A percentile compares a stretch with the other conserved stretches of the same genome.
phyloP scores from a whole-genome alignment of 1,140 invertebrate species.

The Penaeus japonicus region DNA sequence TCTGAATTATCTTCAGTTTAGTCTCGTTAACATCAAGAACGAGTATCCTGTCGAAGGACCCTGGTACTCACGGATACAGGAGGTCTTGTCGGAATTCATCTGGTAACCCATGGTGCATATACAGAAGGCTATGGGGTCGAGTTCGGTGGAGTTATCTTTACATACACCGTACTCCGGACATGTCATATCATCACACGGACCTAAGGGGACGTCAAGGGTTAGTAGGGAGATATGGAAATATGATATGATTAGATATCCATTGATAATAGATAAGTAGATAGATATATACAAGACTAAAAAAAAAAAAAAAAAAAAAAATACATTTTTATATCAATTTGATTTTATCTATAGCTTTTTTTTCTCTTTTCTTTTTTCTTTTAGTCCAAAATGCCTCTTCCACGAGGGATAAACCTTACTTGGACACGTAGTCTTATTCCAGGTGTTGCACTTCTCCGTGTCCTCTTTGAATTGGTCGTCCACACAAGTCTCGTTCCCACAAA shows the following conservation, averaged over 20 bases:
- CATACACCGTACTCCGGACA: slow-evolving; percentile 61
- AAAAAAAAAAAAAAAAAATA: too few relatives aligned
- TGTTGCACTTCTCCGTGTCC: slow-evolving; percentile 58
- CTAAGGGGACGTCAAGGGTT: background rate
- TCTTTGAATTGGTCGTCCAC: slow-evolving; percentile 41
- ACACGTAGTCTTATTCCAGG: slow-evolving; percentile 60
- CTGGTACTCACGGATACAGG: slow-evolving; percentile 52
- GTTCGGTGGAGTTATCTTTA: slow-evolving; percentile 57
- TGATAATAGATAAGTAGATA: too few relatives aligned
- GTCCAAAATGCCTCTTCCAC: too few relatives aligned
- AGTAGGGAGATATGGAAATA: too few relatives aligned
- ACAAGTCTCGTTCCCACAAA: slow-evolving; percentile 59
- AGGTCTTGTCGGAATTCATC: slow-evolving; percentile 51
- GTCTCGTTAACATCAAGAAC: background rate
- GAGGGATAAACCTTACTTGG: slow-evolving; percentile 51
- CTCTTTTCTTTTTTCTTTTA: too few relatives aligned
- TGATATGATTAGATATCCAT: too few relatives aligned
- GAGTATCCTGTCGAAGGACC: background rate
- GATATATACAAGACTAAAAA: too few relatives aligned
- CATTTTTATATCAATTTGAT: too few relatives aligned
- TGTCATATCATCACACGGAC: slow-evolving; percentile 48
- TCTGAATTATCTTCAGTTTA: background rate
- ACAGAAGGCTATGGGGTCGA: slow-evolving; percentile 58
- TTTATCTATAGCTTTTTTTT: too few relatives aligned
- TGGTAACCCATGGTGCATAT: slow-evolving; percentile 61